Evolutionary conservation across 2,797 vertebrate species (phyloP), one percentile per base, ranked within the genome.

Genomic region (Ambastaia sidthimunki): DNA sequence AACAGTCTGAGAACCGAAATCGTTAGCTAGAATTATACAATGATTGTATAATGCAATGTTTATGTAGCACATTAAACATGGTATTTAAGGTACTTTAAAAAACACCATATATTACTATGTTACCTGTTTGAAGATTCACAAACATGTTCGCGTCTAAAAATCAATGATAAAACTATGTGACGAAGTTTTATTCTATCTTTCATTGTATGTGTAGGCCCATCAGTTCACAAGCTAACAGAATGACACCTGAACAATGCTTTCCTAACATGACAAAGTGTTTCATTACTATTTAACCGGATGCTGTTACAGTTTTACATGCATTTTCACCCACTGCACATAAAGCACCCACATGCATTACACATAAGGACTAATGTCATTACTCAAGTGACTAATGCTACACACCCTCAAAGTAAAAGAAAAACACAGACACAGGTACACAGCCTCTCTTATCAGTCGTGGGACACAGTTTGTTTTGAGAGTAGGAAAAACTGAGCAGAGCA

Each of bases 391-490:
- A 54, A 71, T 13, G 15, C 59, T 50, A 65, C 55, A 78, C 76
- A 54, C 76, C 15, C 44, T 62, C 25, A 47, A 71, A 52, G 52
- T 25, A 28, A 15, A 41, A 0, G 0, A 55, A 78, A 48, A 48
- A 23, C 19, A 70, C 68, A 72, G 15, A 60, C 74, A 74, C 75
- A 84, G 76, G 77, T 62, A 74, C 47, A 84, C 47, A 71, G 70
- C 19, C 80, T 71, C 25, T 81, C 89, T 92, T 93, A 93, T 93
- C 92, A 84, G 83, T 80, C 25, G 65, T 83, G 83, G 87, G 85
- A 87, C 67, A 68, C 82, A 84, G 85, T 84, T 88, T 81, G 79
- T 82, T 88, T 84, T 86, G 67, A 37, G 23, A 88, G 87, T 82
- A 84, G 82, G 73, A 88, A 90, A 85, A 44, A 54, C 84, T 86